Evolutionary conservation across 2,888 invertebrate genomes (phyloP).

Genomic region (Pristionchus mayeri): DNA sequence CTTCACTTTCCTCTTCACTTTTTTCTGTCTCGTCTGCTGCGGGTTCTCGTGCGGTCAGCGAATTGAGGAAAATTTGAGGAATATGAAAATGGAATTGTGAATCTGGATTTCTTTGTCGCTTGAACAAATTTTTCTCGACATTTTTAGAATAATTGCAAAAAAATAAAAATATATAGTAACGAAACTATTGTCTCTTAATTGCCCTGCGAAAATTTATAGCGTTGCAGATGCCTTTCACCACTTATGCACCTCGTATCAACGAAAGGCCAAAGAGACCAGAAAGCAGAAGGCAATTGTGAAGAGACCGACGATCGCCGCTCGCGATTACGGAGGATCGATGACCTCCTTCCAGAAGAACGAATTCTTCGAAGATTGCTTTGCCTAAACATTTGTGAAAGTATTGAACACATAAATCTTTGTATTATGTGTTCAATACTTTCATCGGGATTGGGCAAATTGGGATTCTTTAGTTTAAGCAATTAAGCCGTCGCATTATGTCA

Average conservation of each 20-base stretch:
- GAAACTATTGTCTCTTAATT: not conserved
- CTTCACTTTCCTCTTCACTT: not conserved
- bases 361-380: conserved; percentile 16
- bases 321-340: not conserved
- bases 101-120: too few relatives aligned
- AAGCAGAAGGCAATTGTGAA: not conserved
- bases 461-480: too few relatives aligned
- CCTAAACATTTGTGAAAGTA: too few relatives aligned
- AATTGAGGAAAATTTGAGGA: too few relatives aligned
- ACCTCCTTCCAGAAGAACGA: not conserved
- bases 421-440: too few relatives aligned
- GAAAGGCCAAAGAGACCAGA: not conserved
- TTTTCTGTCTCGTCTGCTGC: conserved; percentile 9
- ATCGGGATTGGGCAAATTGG: too few relatives aligned
- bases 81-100: too few relatives aligned
- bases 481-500: too few relatives aligned
- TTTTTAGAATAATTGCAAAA: too few relatives aligned
- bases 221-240: not conserved
- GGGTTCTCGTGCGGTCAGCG: not conserved
- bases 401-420: too few relatives aligned
- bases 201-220: not conserved
- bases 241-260: not conserved
- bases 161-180: too few relatives aligned
- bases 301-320: not conserved
- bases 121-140: too few relatives aligned